These are phyloP conservation scores for Hirtodrosophila cameraria DNA, from an alignment of 2,888 invertebrate genomes.

Conservation along the genomic window DNA sequence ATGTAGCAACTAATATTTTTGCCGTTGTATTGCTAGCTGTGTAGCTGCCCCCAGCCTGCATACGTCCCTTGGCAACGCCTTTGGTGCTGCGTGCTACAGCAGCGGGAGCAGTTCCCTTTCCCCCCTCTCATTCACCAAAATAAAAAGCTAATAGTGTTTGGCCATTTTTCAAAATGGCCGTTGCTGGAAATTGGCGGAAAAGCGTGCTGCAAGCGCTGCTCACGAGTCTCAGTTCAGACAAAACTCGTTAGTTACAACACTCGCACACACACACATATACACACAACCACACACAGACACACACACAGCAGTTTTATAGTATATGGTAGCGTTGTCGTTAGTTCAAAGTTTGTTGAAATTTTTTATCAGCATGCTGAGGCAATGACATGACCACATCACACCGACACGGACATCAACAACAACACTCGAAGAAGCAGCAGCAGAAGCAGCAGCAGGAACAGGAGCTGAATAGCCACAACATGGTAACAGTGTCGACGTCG, in stretches of 20 bases:
- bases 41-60: no score
- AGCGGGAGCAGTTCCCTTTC: no score
- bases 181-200: conserved; percentile 40
- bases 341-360: conserved; percentile 75
- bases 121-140: background rate
- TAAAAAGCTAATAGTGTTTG: conserved; percentile 77
- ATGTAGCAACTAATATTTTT: conserved; percentile 78
- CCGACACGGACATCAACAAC: conserved; percentile 44
- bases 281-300: conserved; percentile 1
- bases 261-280: conserved; percentile 6
- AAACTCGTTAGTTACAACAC: conserved; percentile 46
- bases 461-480: conserved; percentile 56
- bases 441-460: conserved; percentile 1
- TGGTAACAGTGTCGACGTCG: conserved; percentile 55
- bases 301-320: conserved; percentile 6
- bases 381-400: conserved; percentile 79
- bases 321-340: conserved; percentile 63
- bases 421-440: conserved; percentile 12
- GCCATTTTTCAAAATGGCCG: conserved; percentile 73
- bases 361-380: conserved; percentile 73
- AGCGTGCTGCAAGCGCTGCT: conserved; percentile 16
- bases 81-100: no score
- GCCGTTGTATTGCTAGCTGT: conserved; percentile 39
- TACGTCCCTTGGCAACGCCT: no score
- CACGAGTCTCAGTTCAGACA: conserved; percentile 3